Evolutionary conservation across 2,113 vertebrate genomes (phyloP).

Genomic region (Cavia aperea): DNA sequence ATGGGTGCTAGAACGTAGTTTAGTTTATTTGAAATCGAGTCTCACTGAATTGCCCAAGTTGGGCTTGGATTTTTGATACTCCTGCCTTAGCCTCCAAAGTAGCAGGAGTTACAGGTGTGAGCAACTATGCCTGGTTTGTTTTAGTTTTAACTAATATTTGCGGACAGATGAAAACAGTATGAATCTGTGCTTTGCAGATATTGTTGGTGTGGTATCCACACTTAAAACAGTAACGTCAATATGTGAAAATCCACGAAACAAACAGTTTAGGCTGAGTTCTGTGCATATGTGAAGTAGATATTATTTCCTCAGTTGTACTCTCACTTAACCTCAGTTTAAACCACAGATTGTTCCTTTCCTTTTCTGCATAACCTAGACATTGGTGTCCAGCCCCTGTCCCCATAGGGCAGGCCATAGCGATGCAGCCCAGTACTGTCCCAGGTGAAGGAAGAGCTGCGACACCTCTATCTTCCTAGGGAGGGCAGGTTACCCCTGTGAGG

Average conservation of each 20-base stretch:
- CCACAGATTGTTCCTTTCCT: not conserved
- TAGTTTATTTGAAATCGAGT: not conserved
- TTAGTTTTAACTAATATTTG: not conserved
- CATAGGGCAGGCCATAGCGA: not conserved
- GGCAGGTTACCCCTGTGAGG: too few relatives aligned
- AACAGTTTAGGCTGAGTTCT: not conserved
- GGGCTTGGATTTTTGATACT: not conserved
- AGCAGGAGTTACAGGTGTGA: not conserved
- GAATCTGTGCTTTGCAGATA: not conserved
- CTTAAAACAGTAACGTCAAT: not conserved
- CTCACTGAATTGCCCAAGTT: not conserved
- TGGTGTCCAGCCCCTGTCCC: not conserved
- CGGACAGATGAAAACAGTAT: not conserved
- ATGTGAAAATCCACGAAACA: not conserved
- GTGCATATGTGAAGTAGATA: not conserved
- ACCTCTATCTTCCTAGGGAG: not conserved
- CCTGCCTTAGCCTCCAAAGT: not conserved
- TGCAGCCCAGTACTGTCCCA: rapidly evolving
- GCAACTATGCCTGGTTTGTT: not conserved
- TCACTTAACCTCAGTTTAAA: not conserved
- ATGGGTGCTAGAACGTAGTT: not conserved
- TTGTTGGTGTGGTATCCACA: not conserved
- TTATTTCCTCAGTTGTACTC: not conserved
- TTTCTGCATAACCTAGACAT: rapidly evolving
- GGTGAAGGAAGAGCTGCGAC: rapidly evolving